phyloP scores from a whole-genome alignment of 1,140 invertebrate genomes.

The Forficula auricularia region DNA sequence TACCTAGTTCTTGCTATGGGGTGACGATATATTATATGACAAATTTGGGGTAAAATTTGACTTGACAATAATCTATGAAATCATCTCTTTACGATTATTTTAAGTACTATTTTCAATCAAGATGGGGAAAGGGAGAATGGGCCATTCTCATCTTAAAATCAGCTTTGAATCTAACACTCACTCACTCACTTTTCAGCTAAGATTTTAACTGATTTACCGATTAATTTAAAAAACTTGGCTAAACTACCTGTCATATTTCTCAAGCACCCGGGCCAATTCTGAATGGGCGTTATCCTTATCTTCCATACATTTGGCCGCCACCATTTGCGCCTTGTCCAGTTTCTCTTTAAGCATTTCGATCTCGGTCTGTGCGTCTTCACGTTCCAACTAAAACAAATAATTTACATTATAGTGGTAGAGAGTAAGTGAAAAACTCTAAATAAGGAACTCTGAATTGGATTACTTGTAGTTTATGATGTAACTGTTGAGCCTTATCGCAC shows the following conservation, averaged over 20 bases:
- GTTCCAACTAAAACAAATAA: constrained; percentile 48
- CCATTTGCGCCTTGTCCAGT: constrained; percentile 65
- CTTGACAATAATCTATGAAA: too few species aligned
- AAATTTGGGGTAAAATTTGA: too few species aligned
- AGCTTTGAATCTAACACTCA: too few species aligned
- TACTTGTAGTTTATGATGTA: constrained; percentile 66
- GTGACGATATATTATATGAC: too few species aligned
- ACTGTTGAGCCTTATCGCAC: constrained; percentile 68
- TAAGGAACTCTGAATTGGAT: constrained; percentile 8
- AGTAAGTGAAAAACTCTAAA: not conserved
- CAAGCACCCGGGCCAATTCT: constrained; percentile 79
- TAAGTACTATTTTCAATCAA: too few species aligned
- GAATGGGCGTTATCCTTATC: constrained; percentile 74
- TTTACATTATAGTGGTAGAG: not conserved
- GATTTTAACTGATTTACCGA: too few species aligned
- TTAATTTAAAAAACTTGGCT: too few species aligned
- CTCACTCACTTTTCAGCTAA: too few species aligned
- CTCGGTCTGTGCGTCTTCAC: constrained; percentile 68
- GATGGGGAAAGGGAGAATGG: too few species aligned
- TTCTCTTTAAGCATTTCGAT: constrained; percentile 76
- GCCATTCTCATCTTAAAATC: too few species aligned
- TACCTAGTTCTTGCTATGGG: too few species aligned
- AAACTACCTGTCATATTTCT: constrained; percentile 75
- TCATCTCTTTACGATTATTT: too few species aligned
- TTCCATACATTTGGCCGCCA: constrained; percentile 62